Base-by-base conservation (phyloP, 2,113 vertebrate species). In the Egretta garzetta region DNA sequence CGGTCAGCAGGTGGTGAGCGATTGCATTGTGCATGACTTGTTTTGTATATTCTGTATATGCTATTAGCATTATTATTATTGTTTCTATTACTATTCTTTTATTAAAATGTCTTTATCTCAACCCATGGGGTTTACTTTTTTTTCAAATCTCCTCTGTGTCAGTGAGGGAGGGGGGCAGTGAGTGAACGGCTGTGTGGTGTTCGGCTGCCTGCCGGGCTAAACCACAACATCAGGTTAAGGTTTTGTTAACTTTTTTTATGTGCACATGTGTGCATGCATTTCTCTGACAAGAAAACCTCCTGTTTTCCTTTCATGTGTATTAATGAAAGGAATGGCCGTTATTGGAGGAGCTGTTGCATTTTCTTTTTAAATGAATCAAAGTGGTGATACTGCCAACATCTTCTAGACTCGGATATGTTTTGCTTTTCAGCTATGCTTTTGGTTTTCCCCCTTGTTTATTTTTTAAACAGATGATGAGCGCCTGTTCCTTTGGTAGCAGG, bases 211-310 rank as follows among this genome's bases (percentile, higher is more conserved):
- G 41, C 41, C 14, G 14, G 41, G 41, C 6, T 15, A 43, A 43
- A 43, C 41, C 41, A 43, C 41, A 41, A 41, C 41, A 43, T 43
- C 13, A 32, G 3, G 11, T 50, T 53, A 80, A 71, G 6, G 9
- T 35, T 43, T 45, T 56, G 8, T 53, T 62, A 59, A 26, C 3
- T 50, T 73, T 10, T 10, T 52, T n/a, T 71, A 4, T 74, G 5
- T 33, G 6, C 37, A 11, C 60, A 15, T 14, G 9, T 45, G 8
- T 50, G 12, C 7, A 49, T 10, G 3, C 2, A 5, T 47, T 88
- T 60, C 23, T 43, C 5, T 10, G 50, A 56, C 18, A 14, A 85
- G 59, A 21, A 77, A 9, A 0, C 0, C 5, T 53, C 6, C 6
- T n/a, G 1, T 32, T 89, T 79, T 58, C 5, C 9, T 35, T 72